phyloP scores from a whole-genome alignment of 2,797 vertebrate species.

The Spheniscus humboldti region DNA sequence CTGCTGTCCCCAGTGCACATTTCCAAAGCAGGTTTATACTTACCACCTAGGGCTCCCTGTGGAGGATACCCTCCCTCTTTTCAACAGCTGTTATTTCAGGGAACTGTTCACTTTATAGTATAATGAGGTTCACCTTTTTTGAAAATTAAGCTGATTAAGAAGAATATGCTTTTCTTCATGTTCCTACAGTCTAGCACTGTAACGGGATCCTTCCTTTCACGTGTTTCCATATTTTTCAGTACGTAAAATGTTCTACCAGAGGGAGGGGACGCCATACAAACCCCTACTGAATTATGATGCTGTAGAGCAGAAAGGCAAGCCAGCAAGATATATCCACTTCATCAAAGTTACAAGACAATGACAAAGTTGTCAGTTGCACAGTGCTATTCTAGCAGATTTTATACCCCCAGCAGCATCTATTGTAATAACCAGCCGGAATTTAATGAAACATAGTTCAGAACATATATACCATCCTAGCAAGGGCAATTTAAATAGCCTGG shows the following conservation, averaged over 20 bases:
- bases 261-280: background rate
- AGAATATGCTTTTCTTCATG: background rate
- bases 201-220: background rate
- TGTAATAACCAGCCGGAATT: background rate
- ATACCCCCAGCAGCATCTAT: background rate
- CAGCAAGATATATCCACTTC: background rate
- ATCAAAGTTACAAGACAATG: background rate
- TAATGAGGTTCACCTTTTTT: background rate
- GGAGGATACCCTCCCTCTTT: background rate
- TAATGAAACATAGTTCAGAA: background rate
- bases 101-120: background rate
- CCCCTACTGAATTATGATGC: background rate
- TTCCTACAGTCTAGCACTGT: background rate
- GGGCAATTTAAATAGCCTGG: background rate
- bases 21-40: background rate
- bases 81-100: background rate
- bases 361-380: background rate
- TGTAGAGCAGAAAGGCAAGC: background rate
- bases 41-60: background rate
- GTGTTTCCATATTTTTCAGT: background rate
- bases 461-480: background rate
- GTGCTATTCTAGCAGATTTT: background rate
- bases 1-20: background rate
- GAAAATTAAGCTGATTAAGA: background rate
- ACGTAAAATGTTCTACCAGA: background rate